phyloP scores from a whole-genome alignment of 1,140 invertebrate species.

The Lanistes nyassanus region DNA sequence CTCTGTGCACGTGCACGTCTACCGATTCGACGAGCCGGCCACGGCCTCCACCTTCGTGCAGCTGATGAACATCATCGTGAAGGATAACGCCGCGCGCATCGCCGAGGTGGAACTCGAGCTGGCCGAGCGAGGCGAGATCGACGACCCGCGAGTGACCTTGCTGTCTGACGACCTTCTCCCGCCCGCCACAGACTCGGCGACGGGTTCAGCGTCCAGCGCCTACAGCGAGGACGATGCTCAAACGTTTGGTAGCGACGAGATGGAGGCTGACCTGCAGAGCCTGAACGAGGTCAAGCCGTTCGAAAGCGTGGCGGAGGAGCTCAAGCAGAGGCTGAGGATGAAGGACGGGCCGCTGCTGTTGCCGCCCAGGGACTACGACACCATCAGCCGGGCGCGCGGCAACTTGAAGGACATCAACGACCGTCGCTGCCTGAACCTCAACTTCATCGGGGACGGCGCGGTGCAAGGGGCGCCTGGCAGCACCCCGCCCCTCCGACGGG shows the following conservation, averaged over 20 bases:
- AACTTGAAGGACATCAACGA: slow-evolving; percentile 30
- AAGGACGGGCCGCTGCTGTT: slow-evolving; percentile 79
- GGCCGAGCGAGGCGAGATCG: slow-evolving; percentile 48
- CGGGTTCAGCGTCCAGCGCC: slow-evolving; percentile 45
- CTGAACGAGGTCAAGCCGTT: slow-evolving; percentile 77
- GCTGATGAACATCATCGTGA: slow-evolving; percentile 84
- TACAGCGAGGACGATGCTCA: slow-evolving; percentile 44
- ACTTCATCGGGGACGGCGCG: slow-evolving; percentile 16
- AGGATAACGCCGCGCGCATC: slow-evolving; percentile 78
- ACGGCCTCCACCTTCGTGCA: slow-evolving; percentile 86
- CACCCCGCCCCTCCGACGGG: background rate
- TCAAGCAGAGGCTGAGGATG: slow-evolving; percentile 77
- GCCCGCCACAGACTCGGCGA: slow-evolving; percentile 36
- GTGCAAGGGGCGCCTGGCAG: background rate
- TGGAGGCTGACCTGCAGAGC: slow-evolving; percentile 55
- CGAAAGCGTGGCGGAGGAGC: slow-evolving; percentile 90
- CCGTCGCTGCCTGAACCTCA: slow-evolving; percentile 23
- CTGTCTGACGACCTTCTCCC: slow-evolving; percentile 39
- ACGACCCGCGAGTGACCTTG: slow-evolving; percentile 29
- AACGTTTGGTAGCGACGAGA: slow-evolving; percentile 44
- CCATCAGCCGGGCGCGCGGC: slow-evolving; percentile 45
- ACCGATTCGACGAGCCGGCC: slow-evolving; percentile 91
- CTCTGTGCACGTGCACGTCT: slow-evolving; percentile 92
- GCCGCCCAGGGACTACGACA: slow-evolving; percentile 92
- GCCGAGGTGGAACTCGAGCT: slow-evolving; percentile 61